A percentile compares a stretch with the other conserved stretches of the same genome.
Evolutionary conservation across 1,140 invertebrate species (phyloP).

Genomic region (Conus betulinus): DNA sequence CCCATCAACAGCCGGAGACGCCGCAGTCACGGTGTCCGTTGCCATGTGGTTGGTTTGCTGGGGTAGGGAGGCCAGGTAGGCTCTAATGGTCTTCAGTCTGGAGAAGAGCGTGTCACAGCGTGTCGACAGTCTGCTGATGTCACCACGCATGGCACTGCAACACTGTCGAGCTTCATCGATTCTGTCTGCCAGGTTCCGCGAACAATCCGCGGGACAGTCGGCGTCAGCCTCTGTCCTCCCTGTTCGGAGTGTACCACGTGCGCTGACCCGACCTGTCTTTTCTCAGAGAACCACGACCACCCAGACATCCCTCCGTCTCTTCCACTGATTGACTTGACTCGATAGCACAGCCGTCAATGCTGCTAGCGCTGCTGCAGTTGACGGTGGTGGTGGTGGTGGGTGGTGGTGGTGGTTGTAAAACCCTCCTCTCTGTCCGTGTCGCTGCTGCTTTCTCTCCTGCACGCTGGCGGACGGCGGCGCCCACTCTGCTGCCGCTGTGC

Average conservation of each 20-base stretch:
- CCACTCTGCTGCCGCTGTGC: background rate
- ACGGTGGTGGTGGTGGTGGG: background rate
- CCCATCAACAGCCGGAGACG: background rate
- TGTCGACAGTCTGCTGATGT: background rate
- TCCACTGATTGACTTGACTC: background rate
- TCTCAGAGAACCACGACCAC: background rate
- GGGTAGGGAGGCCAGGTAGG: background rate
- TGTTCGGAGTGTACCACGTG: background rate
- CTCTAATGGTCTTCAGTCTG: background rate
- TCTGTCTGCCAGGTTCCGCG: background rate
- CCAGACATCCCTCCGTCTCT: background rate
- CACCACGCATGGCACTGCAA: background rate
- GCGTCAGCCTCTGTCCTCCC: background rate
- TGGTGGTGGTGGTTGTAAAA: no score
- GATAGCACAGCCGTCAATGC: background rate
- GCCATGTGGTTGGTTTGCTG: background rate
- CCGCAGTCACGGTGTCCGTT: background rate
- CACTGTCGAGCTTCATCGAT: background rate
- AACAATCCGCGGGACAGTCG: background rate
- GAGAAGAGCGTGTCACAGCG: slow-evolving; percentile 16
- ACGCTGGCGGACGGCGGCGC: background rate
- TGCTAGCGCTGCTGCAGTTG: background rate
- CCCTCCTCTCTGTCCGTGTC: background rate
- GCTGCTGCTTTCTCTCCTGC: background rate
- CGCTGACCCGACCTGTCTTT: no score